Conservation (phyloP, 2,113 vertebrate genomes). For the Perognathus longimembris region DNA sequence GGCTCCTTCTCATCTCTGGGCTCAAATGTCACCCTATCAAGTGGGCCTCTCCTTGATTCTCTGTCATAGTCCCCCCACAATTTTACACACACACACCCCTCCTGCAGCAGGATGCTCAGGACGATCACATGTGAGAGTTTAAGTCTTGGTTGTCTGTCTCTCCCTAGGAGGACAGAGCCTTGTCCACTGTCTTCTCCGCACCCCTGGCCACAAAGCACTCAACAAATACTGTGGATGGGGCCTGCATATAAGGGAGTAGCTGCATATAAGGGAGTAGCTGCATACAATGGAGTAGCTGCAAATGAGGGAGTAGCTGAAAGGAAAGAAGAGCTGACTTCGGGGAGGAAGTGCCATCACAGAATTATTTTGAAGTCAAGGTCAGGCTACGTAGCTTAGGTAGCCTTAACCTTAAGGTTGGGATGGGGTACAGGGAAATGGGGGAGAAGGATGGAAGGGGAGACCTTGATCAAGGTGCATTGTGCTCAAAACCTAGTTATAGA, state of each 20-base stretch:
- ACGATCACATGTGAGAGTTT: accelerated
- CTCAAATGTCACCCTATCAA: neutral
- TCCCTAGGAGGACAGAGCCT: neutral
- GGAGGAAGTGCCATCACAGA: neutral
- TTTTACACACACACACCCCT: neutral
- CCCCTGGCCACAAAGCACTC: neutral
- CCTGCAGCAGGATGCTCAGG: neutral
- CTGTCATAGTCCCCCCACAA: neutral
- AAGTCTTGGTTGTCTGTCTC: neutral
- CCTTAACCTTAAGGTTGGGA: too few species aligned
- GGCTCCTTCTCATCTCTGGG: neutral
- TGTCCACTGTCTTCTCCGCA: neutral
- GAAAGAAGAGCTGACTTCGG: neutral
- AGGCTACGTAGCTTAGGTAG: too few species aligned
- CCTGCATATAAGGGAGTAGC: neutral
- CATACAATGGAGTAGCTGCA: neutral
- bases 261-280: too few species aligned
- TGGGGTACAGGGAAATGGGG: neutral
- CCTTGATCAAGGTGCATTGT: too few species aligned
- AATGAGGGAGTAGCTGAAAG: neutral
- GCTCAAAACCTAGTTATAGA: too few species aligned
- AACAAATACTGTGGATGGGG: neutral
- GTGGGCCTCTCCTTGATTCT: neutral
- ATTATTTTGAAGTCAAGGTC: neutral
- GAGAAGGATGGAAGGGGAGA: neutral